Percentiles rank a stretch among this genome's conserved stretches.
Conservation (phyloP, 2,888 invertebrate species). For the Lochmaea capreae region DNA sequence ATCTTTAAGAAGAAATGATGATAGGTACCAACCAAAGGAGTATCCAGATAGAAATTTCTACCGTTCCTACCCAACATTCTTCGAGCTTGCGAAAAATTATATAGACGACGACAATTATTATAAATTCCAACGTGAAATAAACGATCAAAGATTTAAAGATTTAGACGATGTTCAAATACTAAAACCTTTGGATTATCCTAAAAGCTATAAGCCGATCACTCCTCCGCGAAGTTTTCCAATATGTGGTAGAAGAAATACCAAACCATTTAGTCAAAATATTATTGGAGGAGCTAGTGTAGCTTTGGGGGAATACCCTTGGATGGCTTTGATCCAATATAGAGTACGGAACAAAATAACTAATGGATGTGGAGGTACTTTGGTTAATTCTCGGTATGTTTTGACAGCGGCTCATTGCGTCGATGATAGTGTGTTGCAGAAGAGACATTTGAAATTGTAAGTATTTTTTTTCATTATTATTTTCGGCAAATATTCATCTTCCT, state of each 20-base stretch:
- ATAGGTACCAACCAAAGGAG: no score
- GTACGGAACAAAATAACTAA: slow-evolving; percentile 32
- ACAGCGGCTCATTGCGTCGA: slow-evolving; percentile 64
- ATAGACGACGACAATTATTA: not conserved
- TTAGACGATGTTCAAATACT: not conserved
- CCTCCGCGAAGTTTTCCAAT: not conserved
- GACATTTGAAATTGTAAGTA: slow-evolving; percentile 54
- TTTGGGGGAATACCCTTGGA: slow-evolving; percentile 61
- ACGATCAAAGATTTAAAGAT: not conserved
- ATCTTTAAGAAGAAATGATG: no score
- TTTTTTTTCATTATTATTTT: no score
- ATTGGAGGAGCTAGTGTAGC: slow-evolving; percentile 72
- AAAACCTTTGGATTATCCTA: slow-evolving; percentile 3
- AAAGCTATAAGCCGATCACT: not conserved
- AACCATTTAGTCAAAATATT: slow-evolving; percentile 69
- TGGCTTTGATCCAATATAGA: slow-evolving; percentile 53
- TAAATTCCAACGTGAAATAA: not conserved
- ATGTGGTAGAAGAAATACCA: slow-evolving; percentile 68
- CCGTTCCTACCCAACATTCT: no score
- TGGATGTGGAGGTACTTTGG: slow-evolving; percentile 62
- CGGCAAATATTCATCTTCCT: no score
- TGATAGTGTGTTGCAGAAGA: slow-evolving; percentile 43
- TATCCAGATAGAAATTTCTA: no score
- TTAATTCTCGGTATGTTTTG: slow-evolving; percentile 58
- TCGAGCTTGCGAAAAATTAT: not conserved